A percentile compares a stretch with the other conserved stretches of the same genome.
These are phyloP conservation scores for Scatophagus argus DNA, from an alignment of 2,113 vertebrate genomes.

Conservation along the genomic window DNA sequence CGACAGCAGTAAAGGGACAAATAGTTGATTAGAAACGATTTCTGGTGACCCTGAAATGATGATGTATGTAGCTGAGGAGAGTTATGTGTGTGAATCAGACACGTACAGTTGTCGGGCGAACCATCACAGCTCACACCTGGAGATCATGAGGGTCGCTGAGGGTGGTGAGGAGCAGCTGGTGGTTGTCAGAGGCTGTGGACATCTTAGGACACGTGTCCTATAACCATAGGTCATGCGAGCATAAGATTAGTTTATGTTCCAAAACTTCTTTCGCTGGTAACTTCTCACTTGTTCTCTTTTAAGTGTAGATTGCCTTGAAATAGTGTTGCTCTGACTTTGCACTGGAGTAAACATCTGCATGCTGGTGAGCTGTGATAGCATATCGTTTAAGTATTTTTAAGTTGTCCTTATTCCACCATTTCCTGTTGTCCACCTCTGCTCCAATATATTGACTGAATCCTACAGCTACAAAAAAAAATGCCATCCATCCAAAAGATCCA, in stretches of 20 bases:
- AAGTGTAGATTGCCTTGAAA: constrained; percentile 1
- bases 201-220: constrained; percentile 33
- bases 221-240: not conserved
- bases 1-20: not conserved
- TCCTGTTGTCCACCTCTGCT: not conserved
- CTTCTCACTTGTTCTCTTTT: not conserved
- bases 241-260: not conserved
- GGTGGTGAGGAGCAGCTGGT: constrained; percentile 54
- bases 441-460: not conserved
- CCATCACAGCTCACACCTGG: constrained; percentile 8
- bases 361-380: constrained; percentile 22
- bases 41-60: constrained; percentile 29
- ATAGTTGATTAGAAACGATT: constrained; percentile 17
- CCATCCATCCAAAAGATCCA: not conserved
- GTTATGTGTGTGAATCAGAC: constrained; percentile 57
- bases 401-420: not conserved
- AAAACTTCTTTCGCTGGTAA: not conserved
- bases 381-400: constrained; percentile 10
- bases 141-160: constrained; percentile 46
- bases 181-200: constrained; percentile 28
- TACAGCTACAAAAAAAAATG: not conserved
- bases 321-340: not conserved
- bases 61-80: constrained; percentile 26
- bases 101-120: constrained; percentile 28
- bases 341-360: not conserved